Conservation (phyloP, 2,113 vertebrate genomes). For the Ceyx cyanopectus region DNA sequence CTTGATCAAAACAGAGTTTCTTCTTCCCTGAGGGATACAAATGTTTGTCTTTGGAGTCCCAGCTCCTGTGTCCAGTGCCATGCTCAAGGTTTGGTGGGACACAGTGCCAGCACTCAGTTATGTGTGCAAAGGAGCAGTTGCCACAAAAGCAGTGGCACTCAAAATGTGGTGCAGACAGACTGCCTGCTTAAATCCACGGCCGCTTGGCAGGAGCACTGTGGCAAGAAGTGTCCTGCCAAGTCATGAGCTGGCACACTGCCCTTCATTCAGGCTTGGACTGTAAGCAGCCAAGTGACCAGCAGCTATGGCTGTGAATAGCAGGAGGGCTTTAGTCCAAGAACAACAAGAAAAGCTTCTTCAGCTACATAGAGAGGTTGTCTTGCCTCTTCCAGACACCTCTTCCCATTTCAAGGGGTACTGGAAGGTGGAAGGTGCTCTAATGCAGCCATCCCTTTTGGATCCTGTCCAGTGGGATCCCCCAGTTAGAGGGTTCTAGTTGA, state of each 20-base stretch:
- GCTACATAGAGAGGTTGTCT: slow-evolving; percentile 9
- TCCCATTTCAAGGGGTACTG: neutral
- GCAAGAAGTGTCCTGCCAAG: slow-evolving; percentile 57
- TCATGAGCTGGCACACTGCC: slow-evolving; percentile 61
- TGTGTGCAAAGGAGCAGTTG: neutral
- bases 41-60: neutral
- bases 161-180: slow-evolving; percentile 26
- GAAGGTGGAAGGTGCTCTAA: neutral
- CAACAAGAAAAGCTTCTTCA: slow-evolving; percentile 24
- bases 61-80: neutral
- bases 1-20: neutral
- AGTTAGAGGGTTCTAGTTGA: neutral
- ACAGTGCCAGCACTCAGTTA: neutral
- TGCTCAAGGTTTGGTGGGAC: slow-evolving; percentile 4
- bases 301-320: slow-evolving; percentile 68
- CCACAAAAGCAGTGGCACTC: slow-evolving; percentile 22
- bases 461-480: neutral
- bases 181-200: slow-evolving; percentile 20
- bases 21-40: neutral
- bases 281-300: slow-evolving; percentile 77
- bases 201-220: slow-evolving; percentile 51
- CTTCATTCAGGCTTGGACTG: slow-evolving; percentile 66
- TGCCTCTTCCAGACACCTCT: neutral
- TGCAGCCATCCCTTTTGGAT: neutral
- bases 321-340: slow-evolving; percentile 55